These are phyloP conservation scores for Lophius piscatorius DNA, from an alignment of 2,113 vertebrate species.

Conservation along the genomic window DNA sequence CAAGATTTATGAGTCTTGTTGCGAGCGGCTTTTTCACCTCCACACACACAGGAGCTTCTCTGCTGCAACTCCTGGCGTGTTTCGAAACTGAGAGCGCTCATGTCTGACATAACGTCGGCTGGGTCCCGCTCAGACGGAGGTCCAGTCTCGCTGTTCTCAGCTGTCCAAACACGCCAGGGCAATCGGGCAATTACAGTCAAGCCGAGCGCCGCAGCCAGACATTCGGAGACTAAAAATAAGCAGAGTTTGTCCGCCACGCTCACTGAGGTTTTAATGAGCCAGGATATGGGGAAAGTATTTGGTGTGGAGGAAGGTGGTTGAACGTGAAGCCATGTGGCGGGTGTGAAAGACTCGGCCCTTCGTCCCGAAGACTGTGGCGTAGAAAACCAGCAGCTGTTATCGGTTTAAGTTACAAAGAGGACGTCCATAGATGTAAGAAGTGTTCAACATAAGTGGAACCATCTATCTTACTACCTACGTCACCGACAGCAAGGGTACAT, in stretches of 20 bases:
- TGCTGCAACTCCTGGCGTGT: background rate
- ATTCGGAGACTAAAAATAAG: slow-evolving; percentile 4
- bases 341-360: background rate
- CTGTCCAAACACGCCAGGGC: slow-evolving; percentile 20
- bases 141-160: background rate
- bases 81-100: background rate
- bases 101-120: background rate
- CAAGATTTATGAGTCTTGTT: too few species aligned
- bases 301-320: background rate
- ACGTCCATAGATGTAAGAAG: too few species aligned
- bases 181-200: slow-evolving; percentile 1
- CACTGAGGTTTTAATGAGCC: slow-evolving; percentile 3
- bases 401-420: too few species aligned
- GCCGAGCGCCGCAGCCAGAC: background rate
- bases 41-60: background rate
- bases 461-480: too few species aligned
- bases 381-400: too few species aligned
- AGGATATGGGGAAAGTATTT: slow-evolving; percentile 2
- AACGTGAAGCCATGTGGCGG: background rate
- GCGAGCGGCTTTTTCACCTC: background rate
- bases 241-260: slow-evolving; percentile 4
- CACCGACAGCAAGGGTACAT: too few species aligned
- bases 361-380: background rate
- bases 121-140: background rate
- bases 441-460: too few species aligned